Percentiles rank a stretch among this genome's conserved stretches.
Conservation (phyloP, 2,113 vertebrate species). For the Psittacus erithacus region DNA sequence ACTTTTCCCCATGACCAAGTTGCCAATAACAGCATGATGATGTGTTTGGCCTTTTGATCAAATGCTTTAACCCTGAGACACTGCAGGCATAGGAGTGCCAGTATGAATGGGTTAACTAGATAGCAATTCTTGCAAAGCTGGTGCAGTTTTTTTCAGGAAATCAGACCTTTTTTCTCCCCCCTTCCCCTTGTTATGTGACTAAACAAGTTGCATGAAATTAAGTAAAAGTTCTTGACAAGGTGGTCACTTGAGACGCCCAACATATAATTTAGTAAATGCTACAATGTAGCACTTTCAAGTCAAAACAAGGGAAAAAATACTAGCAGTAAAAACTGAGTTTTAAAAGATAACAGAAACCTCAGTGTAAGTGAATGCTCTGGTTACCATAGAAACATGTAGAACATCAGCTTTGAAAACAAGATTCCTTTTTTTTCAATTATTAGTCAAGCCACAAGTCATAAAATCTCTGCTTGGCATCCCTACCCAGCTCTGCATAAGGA, state of each 20-base stretch:
- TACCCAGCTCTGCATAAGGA: not conserved
- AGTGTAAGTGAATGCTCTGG: not conserved
- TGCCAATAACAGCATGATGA: not conserved
- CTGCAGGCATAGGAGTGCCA: not conserved
- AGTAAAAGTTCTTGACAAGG: not conserved
- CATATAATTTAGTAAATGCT: not conserved
- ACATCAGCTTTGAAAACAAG: not conserved
- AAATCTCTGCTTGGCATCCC: not conserved
- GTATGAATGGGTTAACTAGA: not conserved
- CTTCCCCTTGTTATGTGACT: not conserved
- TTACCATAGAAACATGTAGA: constrained; percentile 27
- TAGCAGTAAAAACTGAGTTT: not conserved
- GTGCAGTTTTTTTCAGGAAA: fast-evolving
- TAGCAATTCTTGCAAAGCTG: not conserved
- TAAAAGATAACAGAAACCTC: not conserved
- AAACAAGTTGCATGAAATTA: not conserved
- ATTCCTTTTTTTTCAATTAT: not conserved
- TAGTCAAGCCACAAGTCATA: not conserved
- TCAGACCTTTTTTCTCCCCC: fast-evolving
- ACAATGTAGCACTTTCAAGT: not conserved
- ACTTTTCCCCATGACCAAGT: not conserved
- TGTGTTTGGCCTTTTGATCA: not conserved
- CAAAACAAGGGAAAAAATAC: not conserved
- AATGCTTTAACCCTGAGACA: not conserved
- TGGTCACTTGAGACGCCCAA: not conserved